Evolutionary conservation across 1,140 invertebrate species (phyloP).

Genomic region (Leptinotarsa lineolata): DNA sequence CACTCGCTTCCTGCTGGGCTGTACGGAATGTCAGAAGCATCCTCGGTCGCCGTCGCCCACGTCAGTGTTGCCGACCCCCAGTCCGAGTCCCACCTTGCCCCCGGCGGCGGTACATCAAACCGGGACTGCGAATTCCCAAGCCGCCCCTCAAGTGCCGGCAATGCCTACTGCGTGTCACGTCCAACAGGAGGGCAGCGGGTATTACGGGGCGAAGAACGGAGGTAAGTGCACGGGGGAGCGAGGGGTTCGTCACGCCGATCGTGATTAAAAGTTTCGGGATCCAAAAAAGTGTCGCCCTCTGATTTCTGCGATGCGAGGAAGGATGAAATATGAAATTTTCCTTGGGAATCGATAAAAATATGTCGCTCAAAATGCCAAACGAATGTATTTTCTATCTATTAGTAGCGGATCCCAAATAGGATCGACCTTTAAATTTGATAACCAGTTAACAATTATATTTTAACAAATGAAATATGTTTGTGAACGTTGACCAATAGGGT

Average conservation of each 20-base stretch:
- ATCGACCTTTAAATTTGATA: too few relatives aligned
- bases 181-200: conserved; percentile 33
- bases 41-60: conserved; percentile 74
- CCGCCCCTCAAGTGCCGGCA: conserved; percentile 50
- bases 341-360: too few relatives aligned
- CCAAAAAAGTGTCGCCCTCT: too few relatives aligned
- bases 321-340: too few relatives aligned
- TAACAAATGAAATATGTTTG: too few relatives aligned
- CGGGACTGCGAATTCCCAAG: conserved; percentile 50
- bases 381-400: too few relatives aligned
- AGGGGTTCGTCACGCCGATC: neutral
- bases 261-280: neutral
- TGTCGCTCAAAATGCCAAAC: too few relatives aligned
- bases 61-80: conserved; percentile 60
- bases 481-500: too few relatives aligned
- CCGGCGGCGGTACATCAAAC: conserved; percentile 43
- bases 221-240: conserved; percentile 29
- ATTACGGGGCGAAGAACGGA: conserved; percentile 17
- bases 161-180: neutral
- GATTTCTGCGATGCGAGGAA: too few relatives aligned
- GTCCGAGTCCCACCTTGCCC: conserved; percentile 61
- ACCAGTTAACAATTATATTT: too few relatives aligned
- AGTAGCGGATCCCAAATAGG: too few relatives aligned
- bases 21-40: conserved; percentile 89
- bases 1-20: conserved; percentile 90